These are phyloP conservation scores for Spodoptera frugiperda DNA, from an alignment of 1,140 invertebrate species.

Conservation along the genomic window DNA sequence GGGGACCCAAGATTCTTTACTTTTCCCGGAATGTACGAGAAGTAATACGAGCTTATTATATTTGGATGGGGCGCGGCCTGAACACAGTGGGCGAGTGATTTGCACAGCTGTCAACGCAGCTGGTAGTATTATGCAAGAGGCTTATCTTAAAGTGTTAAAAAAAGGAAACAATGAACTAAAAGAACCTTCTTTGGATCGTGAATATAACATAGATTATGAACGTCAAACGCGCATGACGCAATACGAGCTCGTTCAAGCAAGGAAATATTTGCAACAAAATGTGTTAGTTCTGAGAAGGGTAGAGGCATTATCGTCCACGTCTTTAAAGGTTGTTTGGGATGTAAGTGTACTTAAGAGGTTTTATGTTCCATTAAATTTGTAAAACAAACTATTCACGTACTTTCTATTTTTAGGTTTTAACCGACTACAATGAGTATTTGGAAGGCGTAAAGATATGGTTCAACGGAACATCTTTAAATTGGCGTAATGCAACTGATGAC, in stretches of 20 bases:
- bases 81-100: slow-evolving; percentile 80
- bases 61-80: slow-evolving; percentile 75
- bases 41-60: slow-evolving; percentile 82
- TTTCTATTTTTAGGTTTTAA: slow-evolving; percentile 77
- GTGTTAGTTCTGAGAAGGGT: slow-evolving; percentile 93
- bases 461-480: slow-evolving; percentile 80
- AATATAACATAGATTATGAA: slow-evolving; percentile 70
- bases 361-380: not conserved
- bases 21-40: slow-evolving; percentile 81
- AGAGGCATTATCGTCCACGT: slow-evolving; percentile 92
- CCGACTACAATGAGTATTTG: slow-evolving; percentile 88
- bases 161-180: slow-evolving; percentile 76
- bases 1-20: slow-evolving; percentile 83
- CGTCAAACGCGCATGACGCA: slow-evolving; percentile 90
- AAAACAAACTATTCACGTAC: not conserved
- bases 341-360: slow-evolving; percentile 85
- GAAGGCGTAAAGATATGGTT: slow-evolving; percentile 98
- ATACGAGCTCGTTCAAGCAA: slow-evolving; percentile 92
- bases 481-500: slow-evolving; percentile 73
- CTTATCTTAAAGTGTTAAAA: slow-evolving; percentile 79
- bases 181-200: slow-evolving; percentile 66
- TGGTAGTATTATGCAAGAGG: slow-evolving; percentile 81
- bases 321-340: slow-evolving; percentile 94
- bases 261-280: slow-evolving; percentile 92
- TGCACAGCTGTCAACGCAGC: slow-evolving; percentile 81